Percentiles rank a stretch among this genome's conserved stretches.
phyloP scores from a whole-genome alignment of 1,140 invertebrate genomes.

The Trichonephila clavata region DNA sequence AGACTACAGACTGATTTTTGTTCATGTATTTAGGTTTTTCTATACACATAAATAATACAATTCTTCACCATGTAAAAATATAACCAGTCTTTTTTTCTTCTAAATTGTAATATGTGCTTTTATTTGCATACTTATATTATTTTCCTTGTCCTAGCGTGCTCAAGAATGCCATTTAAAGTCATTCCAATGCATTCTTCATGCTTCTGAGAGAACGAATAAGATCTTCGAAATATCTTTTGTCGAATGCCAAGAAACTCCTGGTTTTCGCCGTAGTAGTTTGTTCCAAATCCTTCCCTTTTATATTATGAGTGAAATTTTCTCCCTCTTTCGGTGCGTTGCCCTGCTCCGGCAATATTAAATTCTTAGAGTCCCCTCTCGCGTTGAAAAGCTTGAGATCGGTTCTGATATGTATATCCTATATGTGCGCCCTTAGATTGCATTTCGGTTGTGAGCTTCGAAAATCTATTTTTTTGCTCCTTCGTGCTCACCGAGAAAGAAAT shows the following conservation, averaged over 20 bases:
- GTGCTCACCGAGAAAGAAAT: neutral
- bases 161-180: neutral
- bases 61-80: neutral
- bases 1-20: too few species aligned
- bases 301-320: conserved; percentile 54
- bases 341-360: conserved; percentile 50
- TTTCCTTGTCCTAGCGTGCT: neutral
- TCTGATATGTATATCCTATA: conserved; percentile 36
- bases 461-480: neutral
- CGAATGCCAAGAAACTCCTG: conserved; percentile 6
- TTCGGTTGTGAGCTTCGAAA: neutral
- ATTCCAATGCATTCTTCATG: neutral
- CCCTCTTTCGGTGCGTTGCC: neutral
- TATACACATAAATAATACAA: neutral
- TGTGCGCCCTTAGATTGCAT: neutral
- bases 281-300: conserved; percentile 28
- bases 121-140: neutral
- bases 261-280: neutral
- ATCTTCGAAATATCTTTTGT: conserved; percentile 31
- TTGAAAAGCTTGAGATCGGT: conserved; percentile 22
- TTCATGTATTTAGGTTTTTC: neutral
- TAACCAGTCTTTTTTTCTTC: neutral
- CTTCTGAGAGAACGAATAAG: neutral
- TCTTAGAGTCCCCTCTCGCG: neutral
- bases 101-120: neutral